Base-by-base conservation (phyloP, 2,888 invertebrate species). In the Drosophila rubida region DNA sequence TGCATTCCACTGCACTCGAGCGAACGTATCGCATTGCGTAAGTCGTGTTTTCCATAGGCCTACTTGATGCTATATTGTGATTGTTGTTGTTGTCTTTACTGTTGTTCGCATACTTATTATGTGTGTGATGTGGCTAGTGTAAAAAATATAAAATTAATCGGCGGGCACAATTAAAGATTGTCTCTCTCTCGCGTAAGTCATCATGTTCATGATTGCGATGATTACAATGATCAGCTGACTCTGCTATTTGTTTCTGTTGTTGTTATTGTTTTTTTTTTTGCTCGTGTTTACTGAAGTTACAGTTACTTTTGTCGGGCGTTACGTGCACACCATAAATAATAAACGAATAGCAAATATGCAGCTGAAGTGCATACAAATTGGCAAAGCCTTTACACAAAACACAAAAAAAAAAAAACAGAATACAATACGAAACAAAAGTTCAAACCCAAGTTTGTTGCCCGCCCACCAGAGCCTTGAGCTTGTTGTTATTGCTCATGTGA, bases 1-100 rank as follows among this genome's bases (percentile, higher is more conserved):
- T 82, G 82, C 82, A 82, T 78, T 78, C 69, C 71, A 71, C 66
- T 84, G 74, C 69, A 76, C 73, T 48, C 74, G 55, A 64, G 51
- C 60, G 64, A 73, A 6, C 25, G 45, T 63, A 50, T 48, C 32
- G 39, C 25, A 42, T 59, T 69, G 67, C 45, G 54, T 39, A 75
- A 71, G 41, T 19, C 19, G 54, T 37, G 59, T 32, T 32, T 32
- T 42, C 51, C 19, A 37, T 54, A 63, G 63, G 73, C 55, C 63
- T 54, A 68, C 42, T 13, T 13, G 45, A 41, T 68, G 62, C 50
- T 55, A 37, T 63, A 48, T 65, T 16, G 32, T 19, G 55, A 11
- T 45, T 54, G 48, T 5, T 44, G 16, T 4, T 54, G 25, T 8
- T 27, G 9, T 19, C 27, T 7, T 35, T 73, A 19, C 19, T 59